These are phyloP conservation scores for Eueides isabella DNA, from an alignment of 1,140 invertebrate species.

Conservation along the genomic window DNA sequence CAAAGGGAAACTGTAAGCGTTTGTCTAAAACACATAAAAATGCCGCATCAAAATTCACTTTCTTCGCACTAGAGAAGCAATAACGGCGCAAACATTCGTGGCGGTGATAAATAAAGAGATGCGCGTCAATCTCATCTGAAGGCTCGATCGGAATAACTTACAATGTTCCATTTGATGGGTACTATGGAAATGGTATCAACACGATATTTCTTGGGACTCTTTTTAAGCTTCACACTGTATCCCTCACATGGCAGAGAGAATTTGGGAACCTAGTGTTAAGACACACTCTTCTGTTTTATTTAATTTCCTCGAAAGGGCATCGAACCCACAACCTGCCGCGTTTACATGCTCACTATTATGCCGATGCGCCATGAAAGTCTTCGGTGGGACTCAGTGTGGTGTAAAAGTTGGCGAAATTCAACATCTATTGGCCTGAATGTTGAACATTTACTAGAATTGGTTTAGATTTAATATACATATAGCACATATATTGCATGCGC, in stretches of 20 bases:
- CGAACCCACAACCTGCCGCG: too few relatives aligned
- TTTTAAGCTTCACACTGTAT: too few relatives aligned
- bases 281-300: too few relatives aligned
- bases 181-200: slow-evolving; percentile 18
- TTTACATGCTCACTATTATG: too few relatives aligned
- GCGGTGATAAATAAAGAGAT: slow-evolving; percentile 50
- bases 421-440: not conserved
- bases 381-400: not conserved
- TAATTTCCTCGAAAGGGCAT: too few relatives aligned
- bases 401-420: not conserved
- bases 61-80: slow-evolving; percentile 46
- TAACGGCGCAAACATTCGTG: slow-evolving; percentile 42
- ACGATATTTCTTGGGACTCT: not conserved
- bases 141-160: slow-evolving; percentile 23
- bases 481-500: not conserved
- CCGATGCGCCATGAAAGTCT: too few relatives aligned
- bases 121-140: slow-evolving; percentile 42
- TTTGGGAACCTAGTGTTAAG: too few relatives aligned
- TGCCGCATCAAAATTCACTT: slow-evolving; percentile 64
- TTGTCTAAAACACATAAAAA: slow-evolving; percentile 55
- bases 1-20: slow-evolving; percentile 48
- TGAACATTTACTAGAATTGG: not conserved
- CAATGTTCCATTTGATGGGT: slow-evolving; percentile 26
- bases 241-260: too few relatives aligned
- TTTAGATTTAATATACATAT: not conserved